phyloP scores from a whole-genome alignment of 2,888 invertebrate species.

The Scrobipalpa atriplicella region DNA sequence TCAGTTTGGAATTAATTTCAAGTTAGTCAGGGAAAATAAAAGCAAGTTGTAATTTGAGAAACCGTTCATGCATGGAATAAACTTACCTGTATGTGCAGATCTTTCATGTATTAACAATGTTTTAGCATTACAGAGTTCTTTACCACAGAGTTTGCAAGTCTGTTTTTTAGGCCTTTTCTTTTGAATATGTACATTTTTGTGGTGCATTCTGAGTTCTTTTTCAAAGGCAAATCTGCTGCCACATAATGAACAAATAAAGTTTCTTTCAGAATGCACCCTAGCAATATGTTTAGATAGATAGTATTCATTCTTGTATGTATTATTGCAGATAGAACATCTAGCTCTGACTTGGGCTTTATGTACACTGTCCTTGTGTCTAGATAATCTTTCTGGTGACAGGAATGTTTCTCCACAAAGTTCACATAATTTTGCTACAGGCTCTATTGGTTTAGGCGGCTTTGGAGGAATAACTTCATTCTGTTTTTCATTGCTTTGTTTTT shows the following conservation, averaged over 20 bases:
- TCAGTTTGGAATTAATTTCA: no score
- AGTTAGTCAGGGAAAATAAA: neutral
- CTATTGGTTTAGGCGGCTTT: conserved; percentile 6
- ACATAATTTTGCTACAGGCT: conserved; percentile 48
- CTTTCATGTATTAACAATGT: conserved; percentile 72
- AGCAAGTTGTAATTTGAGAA: no score
- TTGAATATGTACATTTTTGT: conserved; percentile 57
- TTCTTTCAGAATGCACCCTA: conserved; percentile 38
- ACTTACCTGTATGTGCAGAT: conserved; percentile 75
- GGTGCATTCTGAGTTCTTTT: conserved; percentile 61
- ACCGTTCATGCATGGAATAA: neutral
- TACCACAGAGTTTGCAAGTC: conserved; percentile 68
- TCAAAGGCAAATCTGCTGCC: conserved; percentile 63
- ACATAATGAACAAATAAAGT: conserved; percentile 67
- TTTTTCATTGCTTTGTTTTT: neutral
- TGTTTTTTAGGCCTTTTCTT: conserved; percentile 49
- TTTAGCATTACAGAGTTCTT: conserved; percentile 66
- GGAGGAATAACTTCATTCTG: conserved; percentile 1
- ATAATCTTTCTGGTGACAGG: conserved; percentile 53
- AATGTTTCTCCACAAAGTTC: conserved; percentile 69
- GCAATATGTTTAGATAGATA: neutral
- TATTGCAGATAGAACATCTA: conserved; percentile 1
- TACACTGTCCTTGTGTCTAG: conserved; percentile 53
- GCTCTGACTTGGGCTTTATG: neutral
- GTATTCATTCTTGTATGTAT: neutral